Evolutionary conservation across 2,797 vertebrate genomes (phyloP).

Genomic region (Pogonophryne albipinna): DNA sequence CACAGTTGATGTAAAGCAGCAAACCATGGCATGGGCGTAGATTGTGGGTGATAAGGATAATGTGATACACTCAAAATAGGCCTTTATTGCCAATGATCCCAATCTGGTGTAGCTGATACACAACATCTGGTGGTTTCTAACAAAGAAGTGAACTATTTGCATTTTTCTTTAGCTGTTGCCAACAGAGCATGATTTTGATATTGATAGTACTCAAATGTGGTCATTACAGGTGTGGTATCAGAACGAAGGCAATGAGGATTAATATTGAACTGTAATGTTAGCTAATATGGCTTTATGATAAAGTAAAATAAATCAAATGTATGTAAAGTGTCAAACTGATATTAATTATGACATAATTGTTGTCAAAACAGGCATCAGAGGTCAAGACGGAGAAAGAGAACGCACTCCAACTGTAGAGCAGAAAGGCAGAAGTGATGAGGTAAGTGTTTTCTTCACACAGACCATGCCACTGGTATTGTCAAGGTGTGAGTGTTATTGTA

Average conservation of each 20-base stretch:
- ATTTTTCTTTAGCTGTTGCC: not conserved
- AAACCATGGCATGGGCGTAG: not conserved
- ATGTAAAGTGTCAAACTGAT: not conserved
- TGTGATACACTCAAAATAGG: not conserved
- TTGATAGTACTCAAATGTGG: not conserved
- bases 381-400: not conserved
- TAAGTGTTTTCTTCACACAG: not conserved
- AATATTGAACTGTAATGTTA: not conserved
- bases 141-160: not conserved
- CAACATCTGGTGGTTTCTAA: not conserved
- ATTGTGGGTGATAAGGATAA: not conserved
- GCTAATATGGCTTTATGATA: no score
- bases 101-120: not conserved
- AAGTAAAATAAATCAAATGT: no score
- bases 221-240: not conserved
- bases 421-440: not conserved
- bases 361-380: slow-evolving; percentile 6
- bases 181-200: slow-evolving; percentile 9
- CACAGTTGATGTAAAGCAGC: not conserved
- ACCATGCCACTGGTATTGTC: not conserved
- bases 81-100: not conserved
- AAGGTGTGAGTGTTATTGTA: not conserved
- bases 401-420: not conserved
- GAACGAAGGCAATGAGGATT: not conserved
- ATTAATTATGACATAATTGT: not conserved